These are phyloP conservation scores for Psephotus haematonotus DNA, from an alignment of 2,113 vertebrate genomes.

Conservation along the genomic window DNA sequence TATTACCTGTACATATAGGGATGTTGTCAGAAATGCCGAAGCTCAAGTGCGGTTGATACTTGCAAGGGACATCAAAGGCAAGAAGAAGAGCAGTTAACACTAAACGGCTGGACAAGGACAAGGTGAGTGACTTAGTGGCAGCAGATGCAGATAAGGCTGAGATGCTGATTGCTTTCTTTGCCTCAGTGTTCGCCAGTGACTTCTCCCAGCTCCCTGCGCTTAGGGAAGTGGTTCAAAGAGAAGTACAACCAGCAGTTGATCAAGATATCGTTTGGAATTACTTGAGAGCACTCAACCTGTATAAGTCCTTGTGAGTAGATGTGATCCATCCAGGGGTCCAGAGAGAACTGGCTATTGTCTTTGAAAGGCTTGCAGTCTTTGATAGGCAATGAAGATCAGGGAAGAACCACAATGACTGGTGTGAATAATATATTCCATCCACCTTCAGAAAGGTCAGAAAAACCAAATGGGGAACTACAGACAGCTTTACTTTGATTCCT, in stretches of 20 bases:
- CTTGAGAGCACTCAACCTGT: background rate
- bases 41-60: background rate
- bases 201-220: background rate
- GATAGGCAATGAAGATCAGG: background rate
- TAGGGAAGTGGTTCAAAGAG: background rate
- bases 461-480: background rate
- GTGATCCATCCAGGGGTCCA: background rate
- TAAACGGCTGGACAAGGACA: background rate
- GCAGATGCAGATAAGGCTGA: background rate
- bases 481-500: background rate
- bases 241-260: background rate
- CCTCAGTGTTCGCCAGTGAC: background rate
- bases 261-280: background rate
- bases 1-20: background rate
- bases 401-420: background rate
- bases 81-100: background rate
- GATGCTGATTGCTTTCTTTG: background rate
- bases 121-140: background rate
- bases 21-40: background rate
- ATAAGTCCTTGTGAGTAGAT: background rate
- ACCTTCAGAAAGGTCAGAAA: background rate
- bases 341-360: background rate
- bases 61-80: background rate
- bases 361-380: background rate
- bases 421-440: background rate